Conservation (phyloP, 2,113 vertebrate species). For the Heteronetta atricapilla region DNA sequence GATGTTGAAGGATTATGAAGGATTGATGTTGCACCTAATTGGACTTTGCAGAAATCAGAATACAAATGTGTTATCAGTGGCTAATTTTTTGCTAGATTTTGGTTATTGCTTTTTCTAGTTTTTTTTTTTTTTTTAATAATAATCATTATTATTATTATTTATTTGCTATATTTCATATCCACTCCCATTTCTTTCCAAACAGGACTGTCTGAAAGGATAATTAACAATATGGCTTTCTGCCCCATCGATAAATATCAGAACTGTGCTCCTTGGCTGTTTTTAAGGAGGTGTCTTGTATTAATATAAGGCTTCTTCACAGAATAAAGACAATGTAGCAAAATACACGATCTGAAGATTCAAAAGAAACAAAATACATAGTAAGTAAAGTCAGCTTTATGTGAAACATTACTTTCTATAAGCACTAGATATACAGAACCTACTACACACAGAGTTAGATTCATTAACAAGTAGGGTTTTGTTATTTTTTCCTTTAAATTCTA, state of each 20-base stretch:
- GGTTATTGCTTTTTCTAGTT: background rate
- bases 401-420: background rate
- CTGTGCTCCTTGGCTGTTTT: background rate
- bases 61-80: background rate
- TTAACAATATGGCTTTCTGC: background rate
- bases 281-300: background rate
- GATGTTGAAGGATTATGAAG: background rate
- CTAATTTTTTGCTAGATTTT: background rate
- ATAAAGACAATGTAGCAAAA: background rate
- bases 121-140: no score
- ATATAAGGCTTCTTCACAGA: background rate
- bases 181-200: background rate
- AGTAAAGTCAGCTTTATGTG: background rate
- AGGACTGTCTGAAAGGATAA: background rate
- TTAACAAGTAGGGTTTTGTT: background rate
- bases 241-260: background rate
- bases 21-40: rapidly evolving
- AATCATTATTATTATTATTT: background rate
- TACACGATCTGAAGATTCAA: background rate
- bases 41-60: background rate
- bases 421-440: background rate
- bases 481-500: background rate
- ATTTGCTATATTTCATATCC: background rate
- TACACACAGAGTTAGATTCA: background rate
- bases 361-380: background rate